Evolutionary conservation across 2,888 invertebrate genomes (phyloP), one percentile per base, ranked within the genome.

Genomic region (Nomada goodeniana): DNA sequence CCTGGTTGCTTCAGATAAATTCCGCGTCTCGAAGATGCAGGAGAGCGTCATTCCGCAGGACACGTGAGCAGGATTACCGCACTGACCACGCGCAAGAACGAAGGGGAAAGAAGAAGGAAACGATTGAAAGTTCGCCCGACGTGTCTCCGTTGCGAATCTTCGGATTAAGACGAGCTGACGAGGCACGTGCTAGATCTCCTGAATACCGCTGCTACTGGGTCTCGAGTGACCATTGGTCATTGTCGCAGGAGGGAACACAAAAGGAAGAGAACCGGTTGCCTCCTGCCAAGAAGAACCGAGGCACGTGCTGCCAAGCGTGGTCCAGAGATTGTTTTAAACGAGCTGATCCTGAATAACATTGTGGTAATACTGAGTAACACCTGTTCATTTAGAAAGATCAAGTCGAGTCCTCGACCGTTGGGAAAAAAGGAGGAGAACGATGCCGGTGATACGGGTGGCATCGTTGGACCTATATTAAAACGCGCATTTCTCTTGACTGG

Each of bases 261-360:
- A 83, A 90, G 83, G 86, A 88, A 80, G 79, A 84, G 86, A 90
- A 92, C 90, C 91, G 91, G 91, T 91, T 90, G 83, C 88, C 90
- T 86, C 89, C 87, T 85, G 85, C 86, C 82, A 86, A 80, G 87
- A 87, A 73, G 86, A 82, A 72, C 79, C 81, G 72, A 44, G 88
- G 85, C 89, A 89, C 89, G 90, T 86, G 89, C 88, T 86, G 78
- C 53, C 77, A 69, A 71, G 59, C 85, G 75, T 76, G 86, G 86
- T 88, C 89, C 89, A 89, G 83, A 85, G 82, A 82, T 83, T 83
- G 83, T 82, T 80, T 82, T 73, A 81, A 83, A 83, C 77, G 88
- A 84, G 86, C 81, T 77, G 84, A 84, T 86, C 75, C 61, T 80
- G 86, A 88, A 86, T 85, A 86, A 86, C 76, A 64, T 57, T 63